Evolutionary conservation across 2,888 invertebrate genomes (phyloP), one percentile per base, ranked within the genome.

Genomic region (Rhopalosiphum nymphaeae): DNA sequence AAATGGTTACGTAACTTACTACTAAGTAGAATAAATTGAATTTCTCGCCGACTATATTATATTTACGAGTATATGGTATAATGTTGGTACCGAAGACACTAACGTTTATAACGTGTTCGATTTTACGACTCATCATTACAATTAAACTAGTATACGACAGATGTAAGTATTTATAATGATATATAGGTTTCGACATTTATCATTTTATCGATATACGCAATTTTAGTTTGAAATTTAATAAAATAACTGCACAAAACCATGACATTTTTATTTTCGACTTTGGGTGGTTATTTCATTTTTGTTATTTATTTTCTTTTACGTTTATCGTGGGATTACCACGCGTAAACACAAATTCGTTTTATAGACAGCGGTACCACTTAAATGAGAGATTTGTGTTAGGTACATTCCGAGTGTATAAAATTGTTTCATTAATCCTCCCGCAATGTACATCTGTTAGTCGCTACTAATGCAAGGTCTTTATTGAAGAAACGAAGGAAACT

Each of bases 331-430:
- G 49, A 49, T 89, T 56, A 89, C n/a, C 56, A 13, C 89, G 21
- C 26, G 9, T 56, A 49, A 89, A 89, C 86, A 42, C 36, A 42
- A 89, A 89, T 57, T 11, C 56, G 89, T 42, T 89, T 89, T 56
- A 89, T 56, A 57, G 42, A 87, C 0, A 36, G 5, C 4, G 25
- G 53, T 53, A 88, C 53, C 42, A 89, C 89, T 56, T 89, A 89
- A 89, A 89, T 36, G 56, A 89, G 89, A 49, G 87, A 87, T 87
- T 56, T 89, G 56, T 56, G 56, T 56, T 89, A 42, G 56, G 89
- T 89, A 56, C 89, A 89, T 42, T 49, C 13, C 1, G 36, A 26
- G 26, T 11, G 89, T 89, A 53, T 88, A 56, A 25, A 88, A 88
- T 53, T 36, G 56, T 89, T 56, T 89, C 42, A 36, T 89, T 89